phyloP scores from a whole-genome alignment of 2,797 vertebrate genomes.

The Phoxinus dragarum region DNA sequence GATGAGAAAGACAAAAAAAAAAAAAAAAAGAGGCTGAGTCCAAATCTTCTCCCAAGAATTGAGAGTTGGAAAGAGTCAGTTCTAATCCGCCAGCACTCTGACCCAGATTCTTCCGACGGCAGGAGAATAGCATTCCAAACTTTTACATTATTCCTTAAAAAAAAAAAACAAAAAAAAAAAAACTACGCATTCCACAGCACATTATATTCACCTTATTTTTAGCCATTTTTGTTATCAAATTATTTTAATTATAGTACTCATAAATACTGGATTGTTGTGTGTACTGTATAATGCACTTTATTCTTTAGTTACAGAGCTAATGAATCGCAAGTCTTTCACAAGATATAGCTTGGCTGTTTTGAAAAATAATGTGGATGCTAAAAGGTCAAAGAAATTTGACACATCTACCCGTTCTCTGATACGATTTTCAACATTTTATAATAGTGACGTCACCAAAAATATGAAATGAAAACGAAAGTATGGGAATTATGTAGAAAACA shows the following conservation, averaged over 20 bases:
- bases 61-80: constrained; percentile 27
- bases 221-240: not conserved
- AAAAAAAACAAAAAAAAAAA: not conserved
- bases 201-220: not conserved
- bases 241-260: not conserved
- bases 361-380: not conserved
- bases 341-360: not conserved
- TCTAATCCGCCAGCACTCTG: constrained; percentile 37
- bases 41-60: constrained; percentile 31
- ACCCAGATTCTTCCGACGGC: constrained; percentile 55
- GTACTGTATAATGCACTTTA: not conserved
- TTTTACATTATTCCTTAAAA: constrained; percentile 10
- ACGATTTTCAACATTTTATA: not conserved
- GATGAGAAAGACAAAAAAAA: constrained; percentile 42
- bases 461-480: not conserved
- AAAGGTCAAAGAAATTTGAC: not conserved
- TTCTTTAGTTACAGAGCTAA: not conserved
- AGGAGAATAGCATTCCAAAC: constrained; percentile 3
- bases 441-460: not conserved
- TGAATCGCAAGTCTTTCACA: not conserved
- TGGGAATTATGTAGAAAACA: not conserved
- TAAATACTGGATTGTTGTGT: not conserved
- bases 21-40: not conserved
- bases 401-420: not conserved
- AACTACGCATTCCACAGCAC: not conserved